Percentiles rank a stretch among this genome's conserved stretches.
These are phyloP conservation scores for Zapus hudsonius DNA, from an alignment of 2,113 vertebrate genomes.

Conservation along the genomic window DNA sequence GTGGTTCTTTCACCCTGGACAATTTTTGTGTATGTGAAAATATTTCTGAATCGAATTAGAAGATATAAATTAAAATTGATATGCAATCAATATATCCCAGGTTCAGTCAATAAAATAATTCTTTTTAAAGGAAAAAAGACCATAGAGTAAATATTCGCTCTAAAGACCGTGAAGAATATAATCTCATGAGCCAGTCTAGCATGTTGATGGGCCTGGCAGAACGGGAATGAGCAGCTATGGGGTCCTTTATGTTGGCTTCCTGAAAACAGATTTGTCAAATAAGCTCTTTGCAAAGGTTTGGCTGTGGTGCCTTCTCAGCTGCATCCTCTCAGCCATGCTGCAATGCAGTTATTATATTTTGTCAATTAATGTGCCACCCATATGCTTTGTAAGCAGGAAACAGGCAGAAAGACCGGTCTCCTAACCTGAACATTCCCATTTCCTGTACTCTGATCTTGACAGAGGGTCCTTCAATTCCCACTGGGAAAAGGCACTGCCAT, in stretches of 20 bases:
- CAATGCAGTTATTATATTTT: neutral
- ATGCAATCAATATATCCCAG: no score
- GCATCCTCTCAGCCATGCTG: neutral
- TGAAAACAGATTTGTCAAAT: neutral
- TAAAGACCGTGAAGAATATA: neutral
- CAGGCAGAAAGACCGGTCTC: neutral
- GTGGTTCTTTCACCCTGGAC: no score
- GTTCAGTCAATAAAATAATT: no score
- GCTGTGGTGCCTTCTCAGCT: neutral
- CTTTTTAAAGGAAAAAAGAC: neutral
- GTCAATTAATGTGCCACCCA: neutral
- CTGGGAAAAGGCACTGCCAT: neutral
- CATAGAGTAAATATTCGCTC: neutral
- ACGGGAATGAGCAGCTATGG: neutral
- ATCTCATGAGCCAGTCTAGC: neutral
- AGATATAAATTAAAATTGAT: no score
- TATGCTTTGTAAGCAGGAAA: neutral
- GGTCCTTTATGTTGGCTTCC: neutral
- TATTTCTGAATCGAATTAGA: no score
- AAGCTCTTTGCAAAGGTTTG: conserved; percentile 1
- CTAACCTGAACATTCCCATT: conserved; percentile 3
- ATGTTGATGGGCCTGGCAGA: neutral
- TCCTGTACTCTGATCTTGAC: neutral
- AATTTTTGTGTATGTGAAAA: no score
- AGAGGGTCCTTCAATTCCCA: conserved; percentile 17